Evolutionary conservation across 2,113 vertebrate genomes (phyloP).

Genomic region (Sterrhoptilus dennistouni): DNA sequence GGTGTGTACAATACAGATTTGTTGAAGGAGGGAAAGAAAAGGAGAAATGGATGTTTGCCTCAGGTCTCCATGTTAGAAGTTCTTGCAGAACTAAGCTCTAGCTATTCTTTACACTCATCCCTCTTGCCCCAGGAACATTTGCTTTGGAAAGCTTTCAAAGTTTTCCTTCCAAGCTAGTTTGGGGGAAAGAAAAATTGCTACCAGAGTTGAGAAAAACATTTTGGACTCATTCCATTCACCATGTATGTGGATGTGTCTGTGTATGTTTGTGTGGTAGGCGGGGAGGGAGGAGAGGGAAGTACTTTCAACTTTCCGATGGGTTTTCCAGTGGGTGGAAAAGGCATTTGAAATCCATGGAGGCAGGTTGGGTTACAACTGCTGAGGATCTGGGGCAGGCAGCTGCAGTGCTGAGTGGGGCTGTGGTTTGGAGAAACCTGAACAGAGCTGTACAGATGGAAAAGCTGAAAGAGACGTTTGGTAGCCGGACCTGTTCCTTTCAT

Average conservation of each 20-base stretch:
- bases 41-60: not conserved
- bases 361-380: not conserved
- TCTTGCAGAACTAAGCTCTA: not conserved
- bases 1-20: not conserved
- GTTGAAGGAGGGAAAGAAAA: not conserved
- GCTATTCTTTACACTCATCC: not conserved
- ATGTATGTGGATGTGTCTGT: not conserved
- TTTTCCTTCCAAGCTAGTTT: not conserved
- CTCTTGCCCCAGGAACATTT: slow-evolving; percentile 15
- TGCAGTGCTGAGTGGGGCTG: not conserved
- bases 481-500: not conserved
- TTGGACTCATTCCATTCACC: slow-evolving; percentile 11
- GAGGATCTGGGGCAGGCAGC: not conserved
- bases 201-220: not conserved
- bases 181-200: not conserved
- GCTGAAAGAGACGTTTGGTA: not conserved
- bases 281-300: slow-evolving; percentile 27
- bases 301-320: slow-evolving; percentile 16
- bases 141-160: slow-evolving; percentile 43
- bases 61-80: not conserved
- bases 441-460: not conserved
- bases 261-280: not conserved
- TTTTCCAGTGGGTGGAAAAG: slow-evolving; percentile 12
- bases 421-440: not conserved
- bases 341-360: not conserved